Evolutionary conservation across 2,888 invertebrate species (phyloP).

Genomic region (Trachelus stipa): DNA sequence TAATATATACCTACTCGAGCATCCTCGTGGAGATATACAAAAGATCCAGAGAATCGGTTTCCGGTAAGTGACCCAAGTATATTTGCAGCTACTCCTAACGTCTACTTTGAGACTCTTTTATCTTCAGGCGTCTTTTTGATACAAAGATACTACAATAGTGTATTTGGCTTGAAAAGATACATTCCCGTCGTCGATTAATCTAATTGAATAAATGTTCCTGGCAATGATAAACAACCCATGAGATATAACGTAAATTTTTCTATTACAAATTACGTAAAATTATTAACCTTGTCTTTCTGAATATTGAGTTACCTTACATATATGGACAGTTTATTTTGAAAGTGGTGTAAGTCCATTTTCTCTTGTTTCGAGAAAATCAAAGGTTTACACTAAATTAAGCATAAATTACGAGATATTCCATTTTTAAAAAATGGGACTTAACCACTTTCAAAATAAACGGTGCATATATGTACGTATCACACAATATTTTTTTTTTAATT

Average conservation of each 20-base stretch:
- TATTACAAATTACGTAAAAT: background rate
- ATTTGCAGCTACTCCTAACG: background rate
- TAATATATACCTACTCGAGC: slow-evolving; percentile 89
- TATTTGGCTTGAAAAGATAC: background rate
- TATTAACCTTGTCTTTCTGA: background rate
- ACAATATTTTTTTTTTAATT: background rate
- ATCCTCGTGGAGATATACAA: slow-evolving; percentile 88
- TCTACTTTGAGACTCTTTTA: background rate
- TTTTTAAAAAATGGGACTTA: too few relatives aligned
- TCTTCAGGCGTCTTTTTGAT: background rate
- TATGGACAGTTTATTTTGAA: too few relatives aligned
- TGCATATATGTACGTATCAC: too few relatives aligned
- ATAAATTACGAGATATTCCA: too few relatives aligned
- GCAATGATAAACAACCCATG: background rate
- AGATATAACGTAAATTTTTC: background rate
- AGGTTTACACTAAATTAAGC: too few relatives aligned
- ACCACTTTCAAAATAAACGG: too few relatives aligned
- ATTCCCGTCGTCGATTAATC: background rate
- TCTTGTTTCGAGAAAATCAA: too few relatives aligned
- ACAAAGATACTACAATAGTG: background rate
- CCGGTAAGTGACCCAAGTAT: slow-evolving; percentile 62
- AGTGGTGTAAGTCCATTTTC: too few relatives aligned
- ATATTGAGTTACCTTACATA: background rate
- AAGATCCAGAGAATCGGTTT: slow-evolving; percentile 74
- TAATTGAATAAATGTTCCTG: background rate